Evolutionary conservation across 2,797 vertebrate species (phyloP).

Genomic region (Girardinus metallicus): DNA sequence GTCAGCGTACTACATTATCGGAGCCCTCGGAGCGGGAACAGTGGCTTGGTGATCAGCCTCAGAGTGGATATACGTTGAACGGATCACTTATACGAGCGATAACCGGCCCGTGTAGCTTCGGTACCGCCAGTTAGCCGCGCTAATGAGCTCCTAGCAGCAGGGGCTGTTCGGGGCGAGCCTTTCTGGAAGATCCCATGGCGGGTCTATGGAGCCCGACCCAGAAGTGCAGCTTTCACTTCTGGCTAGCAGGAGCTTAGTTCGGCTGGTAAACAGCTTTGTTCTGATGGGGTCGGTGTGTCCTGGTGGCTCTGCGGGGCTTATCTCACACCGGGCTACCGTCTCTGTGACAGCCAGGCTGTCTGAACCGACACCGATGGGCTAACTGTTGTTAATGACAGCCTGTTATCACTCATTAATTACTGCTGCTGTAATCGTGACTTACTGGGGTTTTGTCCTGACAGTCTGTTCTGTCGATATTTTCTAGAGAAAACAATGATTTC

Average conservation of each 20-base stretch:
- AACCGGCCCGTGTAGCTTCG: slow-evolving; percentile 34
- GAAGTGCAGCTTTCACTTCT: background rate
- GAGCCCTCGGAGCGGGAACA: background rate
- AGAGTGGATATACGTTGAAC: background rate
- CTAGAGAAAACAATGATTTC: background rate
- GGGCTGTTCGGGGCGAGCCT: slow-evolving; percentile 28
- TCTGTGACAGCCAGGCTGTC: background rate
- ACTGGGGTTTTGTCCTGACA: background rate
- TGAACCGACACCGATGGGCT: background rate
- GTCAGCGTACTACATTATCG: background rate
- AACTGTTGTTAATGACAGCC: background rate
- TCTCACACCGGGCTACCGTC: background rate
- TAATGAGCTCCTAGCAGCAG: slow-evolving; percentile 48
- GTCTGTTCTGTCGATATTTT: background rate
- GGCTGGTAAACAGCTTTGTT: background rate
- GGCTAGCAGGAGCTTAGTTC: too few species aligned
- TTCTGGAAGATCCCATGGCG: slow-evolving; percentile 18
- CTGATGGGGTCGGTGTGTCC: background rate
- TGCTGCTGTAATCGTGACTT: background rate
- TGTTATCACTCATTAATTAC: background rate
- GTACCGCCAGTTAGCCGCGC: slow-evolving; percentile 57
- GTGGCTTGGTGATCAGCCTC: background rate
- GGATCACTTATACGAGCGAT: slow-evolving; percentile 17
- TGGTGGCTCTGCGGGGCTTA: slow-evolving; percentile 9
- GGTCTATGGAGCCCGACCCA: background rate